Percentiles rank a stretch among this genome's conserved stretches.
Conservation (phyloP, 2,113 vertebrate genomes). For the Antidorcas marsupialis region DNA sequence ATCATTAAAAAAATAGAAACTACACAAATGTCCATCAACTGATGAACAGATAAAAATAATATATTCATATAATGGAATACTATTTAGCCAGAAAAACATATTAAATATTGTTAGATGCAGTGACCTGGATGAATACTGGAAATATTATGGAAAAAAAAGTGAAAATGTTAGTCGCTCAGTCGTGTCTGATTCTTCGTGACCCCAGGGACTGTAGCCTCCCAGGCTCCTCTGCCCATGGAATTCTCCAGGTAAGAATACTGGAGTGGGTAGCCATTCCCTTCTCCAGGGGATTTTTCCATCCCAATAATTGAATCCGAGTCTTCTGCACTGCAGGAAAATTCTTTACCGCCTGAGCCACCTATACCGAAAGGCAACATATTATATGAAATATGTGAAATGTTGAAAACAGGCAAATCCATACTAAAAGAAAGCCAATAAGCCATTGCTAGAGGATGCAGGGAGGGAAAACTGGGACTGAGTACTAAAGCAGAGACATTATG, state of each 20-base stretch:
- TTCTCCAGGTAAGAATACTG: neutral
- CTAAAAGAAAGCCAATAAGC: neutral
- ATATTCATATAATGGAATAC: neutral
- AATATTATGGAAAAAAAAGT: neutral
- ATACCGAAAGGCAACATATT: neutral
- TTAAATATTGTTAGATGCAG: neutral
- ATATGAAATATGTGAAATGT: neutral
- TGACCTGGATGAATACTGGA: neutral
- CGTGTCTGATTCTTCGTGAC: neutral
- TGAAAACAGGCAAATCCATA: neutral
- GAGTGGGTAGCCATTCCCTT: neutral
- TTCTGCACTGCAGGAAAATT: neutral
- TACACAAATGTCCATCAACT: neutral
- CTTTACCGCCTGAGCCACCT: neutral
- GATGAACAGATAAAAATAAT: neutral
- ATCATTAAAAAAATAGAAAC: neutral
- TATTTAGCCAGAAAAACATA: neutral
- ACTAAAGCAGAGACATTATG: too few relatives aligned
- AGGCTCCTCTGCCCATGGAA: neutral
- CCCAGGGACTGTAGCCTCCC: neutral
- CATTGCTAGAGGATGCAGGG: neutral
- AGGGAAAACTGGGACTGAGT: neutral
- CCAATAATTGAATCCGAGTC: neutral
- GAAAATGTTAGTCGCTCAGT: neutral
- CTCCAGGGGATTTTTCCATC: neutral